Conservation (phyloP, 2,113 vertebrate genomes). For the Lamprotornis superbus region DNA sequence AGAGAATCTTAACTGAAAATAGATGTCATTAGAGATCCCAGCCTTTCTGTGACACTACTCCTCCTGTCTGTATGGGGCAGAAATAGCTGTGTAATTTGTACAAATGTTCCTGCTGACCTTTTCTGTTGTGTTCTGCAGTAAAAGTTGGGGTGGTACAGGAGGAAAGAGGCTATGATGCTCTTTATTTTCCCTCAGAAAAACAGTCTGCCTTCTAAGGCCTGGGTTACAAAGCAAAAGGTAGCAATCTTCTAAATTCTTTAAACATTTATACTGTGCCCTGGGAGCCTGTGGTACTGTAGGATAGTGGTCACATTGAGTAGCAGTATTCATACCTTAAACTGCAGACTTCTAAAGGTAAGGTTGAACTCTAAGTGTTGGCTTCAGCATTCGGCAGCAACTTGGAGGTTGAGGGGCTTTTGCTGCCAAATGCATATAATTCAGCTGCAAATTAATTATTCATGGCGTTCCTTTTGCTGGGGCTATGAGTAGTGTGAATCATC, state of each 20-base stretch:
- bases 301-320: not conserved
- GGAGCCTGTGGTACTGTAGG: not conserved
- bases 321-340: not conserved
- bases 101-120: not conserved
- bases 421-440: not conserved
- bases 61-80: not conserved
- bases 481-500: not conserved
- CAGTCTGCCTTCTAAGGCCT: not conserved
- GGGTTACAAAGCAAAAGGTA: not conserved
- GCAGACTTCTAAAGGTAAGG: not conserved
- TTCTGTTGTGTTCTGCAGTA: not conserved
- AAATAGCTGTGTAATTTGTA: not conserved
- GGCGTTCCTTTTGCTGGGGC: not conserved
- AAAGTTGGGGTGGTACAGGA: not conserved
- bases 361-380: not conserved
- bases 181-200: not conserved
- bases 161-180: not conserved
- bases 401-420: not conserved
- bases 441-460: not conserved
- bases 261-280: not conserved
- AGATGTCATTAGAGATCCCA: conserved; percentile 55
- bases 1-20: conserved; percentile 54
- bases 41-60: not conserved
- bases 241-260: not conserved
- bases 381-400: not conserved